A percentile compares a stretch with the other conserved stretches of the same genome.
Conservation (phyloP, 2,113 vertebrate species). For the Dipodomys stephensi region DNA sequence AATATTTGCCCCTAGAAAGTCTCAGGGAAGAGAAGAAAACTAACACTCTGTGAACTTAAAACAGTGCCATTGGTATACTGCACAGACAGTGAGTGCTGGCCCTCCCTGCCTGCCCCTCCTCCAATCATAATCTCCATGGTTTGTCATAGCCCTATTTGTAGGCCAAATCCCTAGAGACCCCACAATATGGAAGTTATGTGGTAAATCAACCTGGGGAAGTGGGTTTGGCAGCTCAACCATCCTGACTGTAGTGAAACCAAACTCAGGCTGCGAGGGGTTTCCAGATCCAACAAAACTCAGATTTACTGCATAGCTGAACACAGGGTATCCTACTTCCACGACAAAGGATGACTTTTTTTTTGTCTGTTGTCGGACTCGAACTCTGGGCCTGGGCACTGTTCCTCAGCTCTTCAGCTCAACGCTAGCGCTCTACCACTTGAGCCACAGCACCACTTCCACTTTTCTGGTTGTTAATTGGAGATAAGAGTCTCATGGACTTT, state of each 20-base stretch:
- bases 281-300: background rate
- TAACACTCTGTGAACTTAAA: background rate
- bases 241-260: background rate
- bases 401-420: too few relatives aligned
- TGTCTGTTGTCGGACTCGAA: too few relatives aligned
- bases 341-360: background rate
- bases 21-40: background rate
- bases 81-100: background rate
- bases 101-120: background rate
- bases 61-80: background rate
- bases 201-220: too few relatives aligned
- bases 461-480: too few relatives aligned
- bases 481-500: too few relatives aligned
- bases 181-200: fast-evolving
- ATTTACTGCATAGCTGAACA: background rate
- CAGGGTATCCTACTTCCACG: background rate
- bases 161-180: background rate
- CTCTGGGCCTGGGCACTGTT: too few relatives aligned
- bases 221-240: background rate
- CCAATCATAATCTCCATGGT: background rate
- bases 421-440: too few relatives aligned
- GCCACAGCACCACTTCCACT: too few relatives aligned
- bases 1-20: background rate
- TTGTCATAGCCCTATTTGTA: background rate
- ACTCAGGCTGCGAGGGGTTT: background rate